Evolutionary conservation across 2,113 vertebrate genomes (phyloP).

Genomic region (Orientallactaga bullata): DNA sequence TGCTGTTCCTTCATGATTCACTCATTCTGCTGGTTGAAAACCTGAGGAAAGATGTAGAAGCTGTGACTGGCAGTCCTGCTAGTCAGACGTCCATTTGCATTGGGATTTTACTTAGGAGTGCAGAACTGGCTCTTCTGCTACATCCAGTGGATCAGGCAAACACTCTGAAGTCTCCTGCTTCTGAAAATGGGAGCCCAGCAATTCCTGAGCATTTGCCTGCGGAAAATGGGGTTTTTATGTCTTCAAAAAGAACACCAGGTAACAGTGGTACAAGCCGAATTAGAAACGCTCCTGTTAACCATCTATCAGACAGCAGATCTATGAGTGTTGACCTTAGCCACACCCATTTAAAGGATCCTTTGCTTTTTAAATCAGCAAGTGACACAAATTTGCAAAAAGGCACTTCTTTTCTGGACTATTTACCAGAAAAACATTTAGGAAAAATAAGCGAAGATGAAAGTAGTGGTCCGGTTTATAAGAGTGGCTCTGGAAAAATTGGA

Average conservation of each 20-base stretch:
- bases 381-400: constrained; percentile 86
- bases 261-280: constrained; percentile 67
- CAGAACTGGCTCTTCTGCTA: constrained; percentile 95
- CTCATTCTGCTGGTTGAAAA: constrained; percentile 93
- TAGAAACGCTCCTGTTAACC: constrained; percentile 75
- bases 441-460: constrained; percentile 88
- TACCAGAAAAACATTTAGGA: constrained; percentile 87
- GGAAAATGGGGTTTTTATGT: constrained; percentile 88
- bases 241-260: constrained; percentile 84
- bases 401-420: constrained; percentile 84
- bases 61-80: constrained; percentile 89
- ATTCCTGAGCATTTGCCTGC: constrained; percentile 90
- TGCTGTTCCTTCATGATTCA: constrained; percentile 95
- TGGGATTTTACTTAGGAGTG: constrained; percentile 94
- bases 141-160: constrained; percentile 90
- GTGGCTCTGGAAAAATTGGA: constrained; percentile 84
- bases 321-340: constrained; percentile 86
- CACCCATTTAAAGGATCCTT: constrained; percentile 88
- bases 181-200: constrained; percentile 85
- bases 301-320: constrained; percentile 82
- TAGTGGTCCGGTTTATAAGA: constrained; percentile 85
- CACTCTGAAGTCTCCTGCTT: constrained; percentile 84
- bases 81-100: constrained; percentile 89
- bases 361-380: constrained; percentile 90
- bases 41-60: constrained; percentile 93